Evolutionary conservation across 1,140 invertebrate species (phyloP).

Genomic region (Dryas iulia): DNA sequence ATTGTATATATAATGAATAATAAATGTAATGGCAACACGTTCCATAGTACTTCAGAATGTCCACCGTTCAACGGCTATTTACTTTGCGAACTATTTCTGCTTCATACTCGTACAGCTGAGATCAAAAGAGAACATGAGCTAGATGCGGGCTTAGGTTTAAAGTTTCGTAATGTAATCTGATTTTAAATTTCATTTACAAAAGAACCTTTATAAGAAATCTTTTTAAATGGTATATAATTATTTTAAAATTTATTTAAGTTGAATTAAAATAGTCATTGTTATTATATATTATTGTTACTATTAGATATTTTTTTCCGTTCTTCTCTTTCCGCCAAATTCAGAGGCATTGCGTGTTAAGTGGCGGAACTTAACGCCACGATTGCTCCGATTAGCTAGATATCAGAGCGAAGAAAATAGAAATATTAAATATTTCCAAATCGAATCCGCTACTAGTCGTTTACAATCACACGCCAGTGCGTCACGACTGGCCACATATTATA

Average conservation of each 20-base stretch:
- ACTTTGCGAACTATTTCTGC: conserved; percentile 27
- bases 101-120: conserved; percentile 10
- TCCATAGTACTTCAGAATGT: not conserved
- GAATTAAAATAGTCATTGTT: no score
- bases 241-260: not conserved
- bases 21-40: not conserved
- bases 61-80: conserved; percentile 20
- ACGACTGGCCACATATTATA: no score
- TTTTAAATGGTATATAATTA: not conserved
- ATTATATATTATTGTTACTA: no score
- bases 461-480: no score
- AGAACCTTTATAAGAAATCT: not conserved
- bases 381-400: no score
- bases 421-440: no score
- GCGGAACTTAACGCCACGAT: no score
- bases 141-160: conserved; percentile 24
- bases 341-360: no score
- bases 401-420: no score
- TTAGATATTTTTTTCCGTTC: no score
- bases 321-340: no score
- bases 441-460: no score
- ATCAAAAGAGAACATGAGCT: conserved; percentile 13
- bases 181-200: not conserved
- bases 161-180: not conserved
- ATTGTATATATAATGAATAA: not conserved